Percentiles rank a stretch among this genome's conserved stretches.
These are phyloP conservation scores for Ormyrus thymus DNA, from an alignment of 2,888 invertebrate species.

Conservation along the genomic window DNA sequence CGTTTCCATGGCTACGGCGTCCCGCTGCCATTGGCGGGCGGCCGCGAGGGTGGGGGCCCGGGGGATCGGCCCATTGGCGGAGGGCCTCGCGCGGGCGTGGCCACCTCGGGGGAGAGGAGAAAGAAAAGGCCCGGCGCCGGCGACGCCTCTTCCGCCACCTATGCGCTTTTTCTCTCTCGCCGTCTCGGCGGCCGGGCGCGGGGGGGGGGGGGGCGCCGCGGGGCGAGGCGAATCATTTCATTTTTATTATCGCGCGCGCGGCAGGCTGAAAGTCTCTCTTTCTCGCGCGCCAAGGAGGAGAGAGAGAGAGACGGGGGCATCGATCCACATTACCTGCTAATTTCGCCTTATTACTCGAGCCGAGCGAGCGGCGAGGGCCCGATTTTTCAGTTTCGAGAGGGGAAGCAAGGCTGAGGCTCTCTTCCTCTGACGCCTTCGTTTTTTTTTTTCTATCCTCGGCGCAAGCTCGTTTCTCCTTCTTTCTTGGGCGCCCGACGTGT, in stretches of 20 bases:
- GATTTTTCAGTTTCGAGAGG: slow-evolving; percentile 67
- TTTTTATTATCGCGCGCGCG: slow-evolving; percentile 71
- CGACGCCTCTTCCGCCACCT: slow-evolving; percentile 49
- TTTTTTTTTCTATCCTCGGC: not conserved
- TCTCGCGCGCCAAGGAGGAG: not conserved
- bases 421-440: slow-evolving; percentile 8
- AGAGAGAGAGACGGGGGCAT: slow-evolving; percentile 61
- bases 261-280: slow-evolving; percentile 8
- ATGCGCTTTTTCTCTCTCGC: slow-evolving; percentile 38
- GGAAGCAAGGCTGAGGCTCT: slow-evolving; percentile 25
- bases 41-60: slow-evolving; percentile 47
- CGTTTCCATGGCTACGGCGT: slow-evolving; percentile 70
- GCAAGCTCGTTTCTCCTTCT: not conserved
- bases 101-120: slow-evolving; percentile 65
- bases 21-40: slow-evolving; percentile 55
- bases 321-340: slow-evolving; percentile 73
- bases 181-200: slow-evolving; percentile 18
- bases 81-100: slow-evolving; percentile 56
- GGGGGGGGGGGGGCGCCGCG: not conserved
- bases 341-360: slow-evolving; percentile 68
- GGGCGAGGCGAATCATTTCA: slow-evolving; percentile 69
- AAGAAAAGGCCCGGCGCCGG: slow-evolving; percentile 61
- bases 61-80: slow-evolving; percentile 43
- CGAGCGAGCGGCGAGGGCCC: slow-evolving; percentile 51
- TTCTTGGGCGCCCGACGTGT: not conserved